Conservation (phyloP, 92 coral and sea anemone species). For the Pocillopora meandrina region DNA sequence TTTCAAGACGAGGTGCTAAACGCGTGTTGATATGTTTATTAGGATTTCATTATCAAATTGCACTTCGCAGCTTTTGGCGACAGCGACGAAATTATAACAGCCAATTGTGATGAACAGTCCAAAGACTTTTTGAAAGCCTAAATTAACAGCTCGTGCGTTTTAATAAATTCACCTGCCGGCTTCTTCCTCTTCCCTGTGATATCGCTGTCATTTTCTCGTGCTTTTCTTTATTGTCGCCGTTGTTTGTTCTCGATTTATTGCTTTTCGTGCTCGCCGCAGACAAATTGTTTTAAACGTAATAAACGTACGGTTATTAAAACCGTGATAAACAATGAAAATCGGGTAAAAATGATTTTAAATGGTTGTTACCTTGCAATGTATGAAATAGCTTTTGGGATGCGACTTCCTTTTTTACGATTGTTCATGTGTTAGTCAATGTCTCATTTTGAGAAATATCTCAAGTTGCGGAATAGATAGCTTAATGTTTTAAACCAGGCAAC, state of each 20-base stretch:
- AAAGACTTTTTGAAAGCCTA: not conserved
- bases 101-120: constrained; percentile 3
- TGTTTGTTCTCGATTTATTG: constrained; percentile 83
- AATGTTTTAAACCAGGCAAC: constrained; percentile 1
- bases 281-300: constrained; percentile 79
- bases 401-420: not conserved
- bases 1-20: constrained; percentile 51
- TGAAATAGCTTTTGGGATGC: constrained; percentile 3
- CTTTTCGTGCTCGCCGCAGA: constrained; percentile 77
- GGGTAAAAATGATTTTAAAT: constrained; percentile 43
- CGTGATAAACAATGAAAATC: constrained; percentile 50
- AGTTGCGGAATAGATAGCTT: constrained; percentile 25
- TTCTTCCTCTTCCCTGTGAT: constrained; percentile 19
- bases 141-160: constrained; percentile 17
- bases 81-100: constrained; percentile 3
- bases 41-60: constrained; percentile 56
- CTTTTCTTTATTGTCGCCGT: constrained; percentile 46
- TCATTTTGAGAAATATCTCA: not conserved
- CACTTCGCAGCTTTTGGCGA: constrained; percentile 43
- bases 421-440: not conserved
- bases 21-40: constrained; percentile 51
- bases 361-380: constrained; percentile 26
- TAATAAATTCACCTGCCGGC: constrained; percentile 30
- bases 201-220: constrained; percentile 26
- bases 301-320: constrained; percentile 78